Percentiles rank a stretch among this genome's conserved stretches.
Evolutionary conservation across 1,140 invertebrate species (phyloP).

Genomic region (Phthorimaea operculella): DNA sequence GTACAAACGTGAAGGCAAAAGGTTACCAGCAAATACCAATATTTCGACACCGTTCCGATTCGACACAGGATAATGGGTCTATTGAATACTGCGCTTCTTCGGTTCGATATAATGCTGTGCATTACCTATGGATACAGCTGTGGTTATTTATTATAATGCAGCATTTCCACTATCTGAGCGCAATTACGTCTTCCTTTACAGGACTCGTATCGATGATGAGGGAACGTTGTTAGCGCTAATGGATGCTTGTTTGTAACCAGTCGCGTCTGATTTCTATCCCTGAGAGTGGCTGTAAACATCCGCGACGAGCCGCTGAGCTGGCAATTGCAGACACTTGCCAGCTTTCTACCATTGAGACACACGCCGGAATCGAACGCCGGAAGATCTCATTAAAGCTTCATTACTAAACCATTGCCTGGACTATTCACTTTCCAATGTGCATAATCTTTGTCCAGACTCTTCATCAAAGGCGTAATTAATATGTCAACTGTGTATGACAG

Average conservation of each 20-base stretch:
- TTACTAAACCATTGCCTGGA: conserved; percentile 41
- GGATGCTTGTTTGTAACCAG: conserved; percentile 24
- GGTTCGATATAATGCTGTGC: not conserved
- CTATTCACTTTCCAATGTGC: conserved; percentile 12
- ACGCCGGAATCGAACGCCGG: conserved; percentile 36
- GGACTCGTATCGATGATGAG: conserved; percentile 13
- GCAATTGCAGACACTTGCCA: conserved; percentile 14
- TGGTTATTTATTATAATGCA: conserved; percentile 1
- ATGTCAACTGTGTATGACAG: too few species aligned
- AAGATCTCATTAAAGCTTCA: conserved; percentile 55
- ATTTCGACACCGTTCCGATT: conserved; percentile 16
- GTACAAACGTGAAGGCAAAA: conserved; percentile 35
- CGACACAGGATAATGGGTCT: conserved; percentile 4
- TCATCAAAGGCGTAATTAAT: too few species aligned
- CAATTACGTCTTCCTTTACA: conserved; percentile 17
- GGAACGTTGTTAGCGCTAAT: conserved; percentile 24
- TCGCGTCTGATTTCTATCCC: conserved; percentile 32
- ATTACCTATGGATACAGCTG: not conserved
- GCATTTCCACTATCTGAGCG: not conserved
- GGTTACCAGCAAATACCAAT: conserved; percentile 34
- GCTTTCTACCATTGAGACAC: conserved; percentile 32
- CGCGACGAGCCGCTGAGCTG: conserved; percentile 26
- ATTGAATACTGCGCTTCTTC: not conserved
- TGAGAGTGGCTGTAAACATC: conserved; percentile 26
- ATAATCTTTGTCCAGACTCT: too few species aligned